Conservation (phyloP, 2,888 invertebrate species). For the Lepidocyrtoides sp. region DNA sequence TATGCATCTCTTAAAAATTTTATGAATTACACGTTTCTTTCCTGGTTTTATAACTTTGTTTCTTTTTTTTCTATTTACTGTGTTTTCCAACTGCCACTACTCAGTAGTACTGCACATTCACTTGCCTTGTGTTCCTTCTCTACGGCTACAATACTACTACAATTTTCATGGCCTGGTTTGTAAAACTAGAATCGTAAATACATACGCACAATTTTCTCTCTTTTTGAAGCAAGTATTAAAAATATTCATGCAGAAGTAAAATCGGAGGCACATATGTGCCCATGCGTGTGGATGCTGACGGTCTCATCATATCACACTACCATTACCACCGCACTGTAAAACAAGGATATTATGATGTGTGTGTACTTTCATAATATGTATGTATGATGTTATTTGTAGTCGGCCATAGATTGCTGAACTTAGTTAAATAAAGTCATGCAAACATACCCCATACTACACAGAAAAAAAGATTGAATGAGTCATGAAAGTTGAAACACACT, state of each 20-base stretch:
- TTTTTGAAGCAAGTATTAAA: not conserved
- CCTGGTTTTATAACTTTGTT: conserved; percentile 48
- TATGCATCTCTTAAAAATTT: conserved; percentile 45
- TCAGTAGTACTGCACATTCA: not conserved
- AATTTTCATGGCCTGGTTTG: conserved; percentile 24
- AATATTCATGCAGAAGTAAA: not conserved
- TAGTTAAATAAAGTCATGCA: conserved; percentile 49
- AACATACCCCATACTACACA: not conserved
- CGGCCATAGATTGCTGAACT: too few species aligned
- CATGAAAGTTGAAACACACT: conserved; percentile 6
- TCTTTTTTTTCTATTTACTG: not conserved
- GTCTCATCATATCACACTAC: conserved; percentile 31
- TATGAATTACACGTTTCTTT: conserved; percentile 61
- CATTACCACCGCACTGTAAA: not conserved
- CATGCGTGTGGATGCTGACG: conserved; percentile 14
- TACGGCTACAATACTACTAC: too few species aligned
- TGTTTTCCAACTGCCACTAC: not conserved
- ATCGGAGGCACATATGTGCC: conserved; percentile 16
- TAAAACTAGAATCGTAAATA: not conserved
- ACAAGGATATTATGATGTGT: not conserved
- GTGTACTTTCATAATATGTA: too few species aligned
- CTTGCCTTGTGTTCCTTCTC: not conserved
- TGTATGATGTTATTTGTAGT: too few species aligned
- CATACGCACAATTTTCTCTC: not conserved
- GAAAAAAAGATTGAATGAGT: conserved; percentile 32